Base-by-base conservation (phyloP, 1,140 invertebrate species). In the Pseudomyrmex sp. region DNA sequence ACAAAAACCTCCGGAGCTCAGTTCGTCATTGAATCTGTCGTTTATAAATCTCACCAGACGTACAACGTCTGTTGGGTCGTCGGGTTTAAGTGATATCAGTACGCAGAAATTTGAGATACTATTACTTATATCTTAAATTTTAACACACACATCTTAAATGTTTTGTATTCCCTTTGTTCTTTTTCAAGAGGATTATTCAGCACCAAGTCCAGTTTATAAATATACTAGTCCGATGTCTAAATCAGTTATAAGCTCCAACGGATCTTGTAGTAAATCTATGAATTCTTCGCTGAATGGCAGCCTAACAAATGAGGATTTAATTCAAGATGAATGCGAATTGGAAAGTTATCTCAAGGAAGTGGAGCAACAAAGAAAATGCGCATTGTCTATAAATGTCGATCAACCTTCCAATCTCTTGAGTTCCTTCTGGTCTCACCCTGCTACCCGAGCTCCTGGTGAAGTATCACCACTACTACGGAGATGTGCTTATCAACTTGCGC, bases 391-490 rank as follows among this genome's bases (percentile, higher is more conserved):
- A 2, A 93, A 86, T 69, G 79, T 93, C 0, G 92, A 93, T 89
- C 92, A 93, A 52, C 93, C 93, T 1, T 93, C 93, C 2, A 93
- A 93, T 90, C 86, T 93, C 13, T 89, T 93, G 72, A 96, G 95
- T 89, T 94, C 94, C 2, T 96, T 96, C 87, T 96, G 95, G 95
- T 95, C 94, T 58, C 95, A 96, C 92, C 95, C 95, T 68, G 94
- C 95, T 9, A 95, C 93, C 61, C 93, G 94, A 85, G 93, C 90
- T 86, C 92, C 94, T n/a, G 93, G 94, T 72, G 95, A 95, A 86
- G 92, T 95, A 15, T 95, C 95, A 4, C 93, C 95, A 5, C 90
- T 95, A 73, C 88, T 96, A 50, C 93, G 92, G 89, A 93, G 93
- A 86, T 95, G 93, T 83, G 92, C 93, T 61, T 96, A 96, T 91